Conservation (phyloP, 2,797 vertebrate genomes). For the Otolemur crassicaudatus region DNA sequence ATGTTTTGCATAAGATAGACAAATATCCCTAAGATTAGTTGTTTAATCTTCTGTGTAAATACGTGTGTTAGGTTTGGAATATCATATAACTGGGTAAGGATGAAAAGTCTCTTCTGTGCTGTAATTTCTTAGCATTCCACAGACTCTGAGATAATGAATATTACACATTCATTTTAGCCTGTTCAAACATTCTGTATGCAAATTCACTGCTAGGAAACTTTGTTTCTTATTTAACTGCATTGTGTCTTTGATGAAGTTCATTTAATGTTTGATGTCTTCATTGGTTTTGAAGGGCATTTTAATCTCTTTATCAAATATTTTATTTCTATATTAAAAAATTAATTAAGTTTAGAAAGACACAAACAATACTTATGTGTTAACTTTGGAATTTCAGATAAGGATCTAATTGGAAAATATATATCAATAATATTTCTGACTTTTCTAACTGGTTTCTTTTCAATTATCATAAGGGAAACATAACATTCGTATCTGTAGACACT, state of each 20-base stretch:
- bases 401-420: not conserved
- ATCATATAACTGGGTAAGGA: not conserved
- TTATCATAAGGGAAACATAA: not conserved
- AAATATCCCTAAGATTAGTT: not conserved
- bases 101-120: not conserved
- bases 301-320: not conserved
- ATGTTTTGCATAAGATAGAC: not conserved
- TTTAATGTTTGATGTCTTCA: not conserved
- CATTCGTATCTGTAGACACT: not conserved
- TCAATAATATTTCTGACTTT: not conserved
- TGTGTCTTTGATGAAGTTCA: not conserved
- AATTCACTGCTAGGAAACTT: not conserved
- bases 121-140: not conserved
- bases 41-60: not conserved
- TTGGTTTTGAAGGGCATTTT: not conserved
- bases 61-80: not conserved
- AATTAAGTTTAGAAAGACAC: not conserved
- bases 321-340: not conserved
- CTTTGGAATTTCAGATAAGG: constrained; percentile 27
- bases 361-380: constrained; percentile 9
- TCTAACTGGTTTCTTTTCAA: not conserved
- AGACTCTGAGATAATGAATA: not conserved
- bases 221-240: constrained; percentile 36
- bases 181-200: not conserved
- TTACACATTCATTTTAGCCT: not conserved